Base-by-base conservation (phyloP, 1,140 invertebrate genomes). In the Batillaria attramentaria region DNA sequence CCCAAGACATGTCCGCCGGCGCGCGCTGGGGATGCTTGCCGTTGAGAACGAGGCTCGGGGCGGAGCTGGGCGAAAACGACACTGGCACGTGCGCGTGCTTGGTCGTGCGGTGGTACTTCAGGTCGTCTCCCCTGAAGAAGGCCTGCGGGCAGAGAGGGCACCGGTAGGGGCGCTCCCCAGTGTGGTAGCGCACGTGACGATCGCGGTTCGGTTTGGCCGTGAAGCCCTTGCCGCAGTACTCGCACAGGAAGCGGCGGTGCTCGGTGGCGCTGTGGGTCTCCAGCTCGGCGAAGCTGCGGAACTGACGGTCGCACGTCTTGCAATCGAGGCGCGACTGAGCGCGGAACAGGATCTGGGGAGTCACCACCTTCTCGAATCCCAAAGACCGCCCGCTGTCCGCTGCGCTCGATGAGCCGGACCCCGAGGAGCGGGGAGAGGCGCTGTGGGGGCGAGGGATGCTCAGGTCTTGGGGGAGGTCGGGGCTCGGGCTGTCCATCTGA, bases 21-120 rank as follows among this genome's bases (percentile, higher is more conserved):
- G n/a, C n/a, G n/a, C n/a, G n/a, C n/a, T n/a, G n/a, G n/a, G n/a
- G n/a, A n/a, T n/a, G n/a, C n/a, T n/a, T n/a, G n/a, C n/a, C n/a
- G n/a, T n/a, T n/a, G n/a, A n/a, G n/a, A n/a, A n/a, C n/a, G n/a
- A n/a, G n/a, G n/a, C n/a, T n/a, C n/a, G n/a, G n/a, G n/a, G n/a
- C n/a, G n/a, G n/a, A n/a, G n/a, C n/a, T n/a, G n/a, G n/a, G n/a
- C n/a, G n/a, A n/a, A n/a, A n/a, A n/a, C n/a, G n/a, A n/a, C n/a
- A n/a, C n/a, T n/a, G 8, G 84, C n/a, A n/a, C 83, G 57, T 82
- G 78, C 0, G 86, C 82, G 70, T 89, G 88, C 42, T 85, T 83
- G n/a, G 88, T 88, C n/a, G 88, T 89, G 28, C 86, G 82, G 76
- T 89, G 88, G 72, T 89, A 89, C 73, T 88, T 87, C 6, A 89